Evolutionary conservation across 2,113 vertebrate species (phyloP).

Genomic region (Malaclemys terrapin): DNA sequence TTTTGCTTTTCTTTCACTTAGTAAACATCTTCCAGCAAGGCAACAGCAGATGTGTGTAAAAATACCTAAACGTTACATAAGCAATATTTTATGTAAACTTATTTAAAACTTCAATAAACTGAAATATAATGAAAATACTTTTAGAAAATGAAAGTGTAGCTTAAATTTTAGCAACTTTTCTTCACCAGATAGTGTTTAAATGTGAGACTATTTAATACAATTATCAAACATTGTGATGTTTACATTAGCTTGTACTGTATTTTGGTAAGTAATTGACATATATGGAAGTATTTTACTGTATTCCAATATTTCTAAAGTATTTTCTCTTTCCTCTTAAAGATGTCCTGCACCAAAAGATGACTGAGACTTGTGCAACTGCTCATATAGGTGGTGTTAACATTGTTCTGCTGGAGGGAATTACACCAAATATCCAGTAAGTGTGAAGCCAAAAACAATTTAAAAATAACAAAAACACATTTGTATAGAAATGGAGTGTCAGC

Average conservation of each 20-base stretch:
- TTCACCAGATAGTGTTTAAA: background rate
- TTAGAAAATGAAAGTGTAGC: background rate
- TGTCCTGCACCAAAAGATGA: conserved; percentile 98
- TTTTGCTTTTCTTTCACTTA: background rate
- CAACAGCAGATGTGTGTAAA: background rate
- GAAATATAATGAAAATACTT: fast-evolving
- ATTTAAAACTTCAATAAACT: background rate
- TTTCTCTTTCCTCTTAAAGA: conserved; percentile 79
- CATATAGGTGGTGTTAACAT: conserved; percentile 98
- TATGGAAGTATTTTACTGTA: background rate
- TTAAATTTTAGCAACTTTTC: background rate
- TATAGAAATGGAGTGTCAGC: background rate
- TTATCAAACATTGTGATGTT: background rate
- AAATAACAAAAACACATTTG: background rate
- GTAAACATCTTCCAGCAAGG: background rate
- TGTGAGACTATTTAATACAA: background rate
- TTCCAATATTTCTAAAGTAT: background rate
- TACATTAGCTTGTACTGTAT: fast-evolving
- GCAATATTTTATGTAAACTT: background rate
- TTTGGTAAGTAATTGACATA: background rate
- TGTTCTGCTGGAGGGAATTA: conserved; percentile 95
- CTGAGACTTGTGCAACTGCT: conserved; percentile 96
- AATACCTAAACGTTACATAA: fast-evolving
- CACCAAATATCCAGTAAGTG: conserved; percentile 98
- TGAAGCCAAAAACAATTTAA: background rate